Percentiles rank a stretch among this genome's conserved stretches.
These are phyloP conservation scores for Drosophila busckii DNA, from an alignment of 1,140 invertebrate genomes.

Conservation along the genomic window DNA sequence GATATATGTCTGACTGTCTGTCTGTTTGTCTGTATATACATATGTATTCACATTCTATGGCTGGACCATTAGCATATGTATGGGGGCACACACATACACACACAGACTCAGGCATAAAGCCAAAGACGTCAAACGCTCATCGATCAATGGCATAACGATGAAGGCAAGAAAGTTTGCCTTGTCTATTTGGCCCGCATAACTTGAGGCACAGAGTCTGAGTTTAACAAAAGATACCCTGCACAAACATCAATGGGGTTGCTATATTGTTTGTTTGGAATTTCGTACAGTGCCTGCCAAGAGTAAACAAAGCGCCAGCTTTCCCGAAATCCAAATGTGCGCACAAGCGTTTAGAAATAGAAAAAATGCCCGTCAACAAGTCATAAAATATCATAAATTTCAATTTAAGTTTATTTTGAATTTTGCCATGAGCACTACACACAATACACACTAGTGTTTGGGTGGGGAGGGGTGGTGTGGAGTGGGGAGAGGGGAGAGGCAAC, in stretches of 20 bases:
- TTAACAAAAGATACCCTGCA: slow-evolving; percentile 18
- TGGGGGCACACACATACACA: not conserved
- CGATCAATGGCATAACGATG: slow-evolving; percentile 36
- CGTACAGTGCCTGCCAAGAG: slow-evolving; percentile 29
- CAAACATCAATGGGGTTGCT: not conserved
- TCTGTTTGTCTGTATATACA: no score
- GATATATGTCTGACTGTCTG: no score
- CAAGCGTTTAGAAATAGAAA: slow-evolving; percentile 15
- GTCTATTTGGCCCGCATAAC: slow-evolving; percentile 26
- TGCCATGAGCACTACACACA: slow-evolving; percentile 35
- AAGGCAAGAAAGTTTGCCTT: slow-evolving; percentile 26
- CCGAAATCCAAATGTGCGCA: slow-evolving; percentile 15
- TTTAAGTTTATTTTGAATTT: slow-evolving; percentile 71
- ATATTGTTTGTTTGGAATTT: slow-evolving; percentile 13
- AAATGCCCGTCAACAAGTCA: slow-evolving; percentile 67
- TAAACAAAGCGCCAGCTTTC: slow-evolving; percentile 35
- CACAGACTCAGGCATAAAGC: slow-evolving; percentile 2
- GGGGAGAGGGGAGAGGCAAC: not conserved
- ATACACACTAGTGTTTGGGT: no score
- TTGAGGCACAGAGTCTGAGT: slow-evolving; percentile 3
- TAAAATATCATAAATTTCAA: slow-evolving; percentile 78
- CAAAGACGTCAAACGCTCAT: slow-evolving; percentile 42
- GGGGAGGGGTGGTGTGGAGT: not conserved
- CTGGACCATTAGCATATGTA: slow-evolving; percentile 5
- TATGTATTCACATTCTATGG: not conserved